phyloP scores from a whole-genome alignment of 2,113 vertebrate genomes.

The human region DNA sequence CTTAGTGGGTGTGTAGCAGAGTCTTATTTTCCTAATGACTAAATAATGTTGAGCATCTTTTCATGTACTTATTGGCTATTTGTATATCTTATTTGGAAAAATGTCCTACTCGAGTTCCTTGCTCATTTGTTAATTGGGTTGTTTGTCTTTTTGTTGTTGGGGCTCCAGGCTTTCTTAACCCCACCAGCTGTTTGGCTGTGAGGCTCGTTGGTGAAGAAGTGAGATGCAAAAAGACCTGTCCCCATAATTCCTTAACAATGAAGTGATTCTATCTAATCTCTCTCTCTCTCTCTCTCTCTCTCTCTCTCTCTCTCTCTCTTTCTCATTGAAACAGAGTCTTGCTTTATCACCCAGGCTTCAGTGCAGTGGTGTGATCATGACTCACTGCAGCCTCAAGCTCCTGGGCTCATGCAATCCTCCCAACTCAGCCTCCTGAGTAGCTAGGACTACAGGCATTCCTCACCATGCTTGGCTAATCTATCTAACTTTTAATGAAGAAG shows the following conservation, averaged over 20 bases:
- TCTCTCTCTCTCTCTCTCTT: too few species aligned
- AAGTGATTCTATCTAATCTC: too few species aligned
- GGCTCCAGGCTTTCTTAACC: background rate
- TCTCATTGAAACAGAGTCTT: too few species aligned
- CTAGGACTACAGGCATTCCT: too few species aligned
- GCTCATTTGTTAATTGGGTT: background rate
- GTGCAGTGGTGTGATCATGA: too few species aligned
- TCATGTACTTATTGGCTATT: background rate
- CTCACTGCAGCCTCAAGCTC: too few species aligned
- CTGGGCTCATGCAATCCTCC: too few species aligned
- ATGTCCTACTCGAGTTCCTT: background rate
- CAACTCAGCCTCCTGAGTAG: too few species aligned
- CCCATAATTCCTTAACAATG: background rate
- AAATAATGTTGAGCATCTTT: background rate
- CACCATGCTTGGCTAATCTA: background rate
- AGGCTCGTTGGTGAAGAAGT: background rate
- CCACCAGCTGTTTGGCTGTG: background rate
- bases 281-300: too few species aligned
- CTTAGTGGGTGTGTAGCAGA: background rate
- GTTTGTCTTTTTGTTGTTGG: background rate
- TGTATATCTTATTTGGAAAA: background rate
- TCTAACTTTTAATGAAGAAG: background rate
- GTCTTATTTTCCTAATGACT: background rate
- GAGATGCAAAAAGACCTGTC: background rate
- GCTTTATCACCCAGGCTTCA: too few species aligned